Conservation (phyloP, 2,797 vertebrate genomes). For the Novumbra hubbsi region DNA sequence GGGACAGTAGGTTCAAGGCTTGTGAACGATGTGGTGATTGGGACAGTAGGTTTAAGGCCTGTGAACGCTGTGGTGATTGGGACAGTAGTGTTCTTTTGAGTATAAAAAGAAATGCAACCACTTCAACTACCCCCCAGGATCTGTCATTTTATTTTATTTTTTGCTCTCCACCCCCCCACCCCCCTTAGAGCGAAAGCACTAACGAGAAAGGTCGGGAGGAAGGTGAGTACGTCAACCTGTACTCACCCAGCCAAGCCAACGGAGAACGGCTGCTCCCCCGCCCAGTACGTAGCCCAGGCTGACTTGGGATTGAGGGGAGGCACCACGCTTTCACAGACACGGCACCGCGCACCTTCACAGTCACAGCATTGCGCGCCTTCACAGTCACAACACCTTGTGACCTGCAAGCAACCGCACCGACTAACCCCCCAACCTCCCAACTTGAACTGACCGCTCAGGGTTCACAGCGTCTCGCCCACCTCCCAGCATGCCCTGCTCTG, state of each 20-base stretch:
- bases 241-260: conserved; percentile 37
- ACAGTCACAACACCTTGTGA: not conserved
- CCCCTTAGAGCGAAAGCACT: not conserved
- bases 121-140: not conserved
- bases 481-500: not conserved
- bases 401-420: not conserved
- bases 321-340: not conserved
- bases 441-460: not conserved
- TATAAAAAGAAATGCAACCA: not conserved
- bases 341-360: not conserved
- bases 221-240: conserved; percentile 84
- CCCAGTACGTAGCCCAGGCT: not conserved
- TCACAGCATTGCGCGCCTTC: no score
- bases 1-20: not conserved
- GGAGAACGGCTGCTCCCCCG: not conserved
- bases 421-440: not conserved
- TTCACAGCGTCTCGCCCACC: not conserved
- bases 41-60: not conserved
- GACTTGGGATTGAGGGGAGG: not conserved
- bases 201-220: conserved; percentile 66
- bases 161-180: not conserved
- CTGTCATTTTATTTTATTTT: not conserved
- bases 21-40: not conserved
- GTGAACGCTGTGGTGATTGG: not conserved
- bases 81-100: not conserved